These are phyloP conservation scores for Theocolax elegans DNA, from an alignment of 1,140 invertebrate genomes.

Conservation along the genomic window DNA sequence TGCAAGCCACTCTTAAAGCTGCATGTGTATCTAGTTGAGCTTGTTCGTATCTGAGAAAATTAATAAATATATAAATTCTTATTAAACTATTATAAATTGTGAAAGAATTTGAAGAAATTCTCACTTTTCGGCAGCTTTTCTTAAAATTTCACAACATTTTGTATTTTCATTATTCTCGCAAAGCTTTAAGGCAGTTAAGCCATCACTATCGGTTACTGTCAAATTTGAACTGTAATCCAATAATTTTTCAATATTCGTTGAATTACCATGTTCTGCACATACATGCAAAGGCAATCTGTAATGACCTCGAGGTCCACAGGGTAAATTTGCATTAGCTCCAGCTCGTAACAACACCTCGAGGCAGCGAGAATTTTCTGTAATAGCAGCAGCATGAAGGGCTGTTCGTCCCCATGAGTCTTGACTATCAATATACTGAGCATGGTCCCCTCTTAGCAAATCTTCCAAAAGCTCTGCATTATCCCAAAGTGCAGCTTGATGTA, in stretches of 20 bases:
- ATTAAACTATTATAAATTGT: no score
- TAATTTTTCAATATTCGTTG: conserved; percentile 76
- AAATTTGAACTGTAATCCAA: conserved; percentile 78
- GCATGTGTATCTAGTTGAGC: conserved; percentile 77
- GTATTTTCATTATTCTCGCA: conserved; percentile 79
- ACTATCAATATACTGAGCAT: conserved; percentile 77
- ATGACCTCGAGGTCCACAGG: conserved; percentile 74
- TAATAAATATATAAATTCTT: conserved; percentile 6
- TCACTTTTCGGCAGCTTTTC: conserved; percentile 74
- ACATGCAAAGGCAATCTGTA: conserved; percentile 83
- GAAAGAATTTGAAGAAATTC: conserved; percentile 40
- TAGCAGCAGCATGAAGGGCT: conserved; percentile 86
- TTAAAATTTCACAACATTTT: conserved; percentile 75
- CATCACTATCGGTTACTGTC: conserved; percentile 73
- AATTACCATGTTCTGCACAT: conserved; percentile 82
- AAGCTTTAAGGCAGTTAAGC: conserved; percentile 78
- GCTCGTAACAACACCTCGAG: conserved; percentile 77
- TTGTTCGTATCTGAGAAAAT: conserved; percentile 69
- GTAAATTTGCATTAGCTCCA: conserved; percentile 80
- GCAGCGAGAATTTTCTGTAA: conserved; percentile 87
- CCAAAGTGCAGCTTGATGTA: conserved; percentile 90
- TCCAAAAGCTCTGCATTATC: conserved; percentile 88
- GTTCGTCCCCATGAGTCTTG: conserved; percentile 83
- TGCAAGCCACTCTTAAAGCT: conserved; percentile 78
- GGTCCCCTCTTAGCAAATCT: conserved; percentile 82